These are phyloP conservation scores for Formicarius rufipectus DNA, from an alignment of 2,113 vertebrate genomes.

Conservation along the genomic window DNA sequence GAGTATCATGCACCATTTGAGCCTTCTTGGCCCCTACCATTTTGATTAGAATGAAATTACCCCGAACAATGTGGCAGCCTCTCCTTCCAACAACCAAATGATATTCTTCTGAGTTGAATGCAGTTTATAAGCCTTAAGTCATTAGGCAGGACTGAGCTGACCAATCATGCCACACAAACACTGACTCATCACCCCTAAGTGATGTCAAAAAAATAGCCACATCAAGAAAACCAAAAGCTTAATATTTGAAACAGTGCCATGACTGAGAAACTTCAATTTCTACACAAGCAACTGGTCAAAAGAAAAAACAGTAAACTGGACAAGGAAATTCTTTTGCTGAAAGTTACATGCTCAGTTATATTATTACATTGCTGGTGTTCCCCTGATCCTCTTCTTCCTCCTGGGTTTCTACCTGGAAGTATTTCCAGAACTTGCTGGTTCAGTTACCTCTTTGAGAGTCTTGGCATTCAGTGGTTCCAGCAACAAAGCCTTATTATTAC, in stretches of 20 bases:
- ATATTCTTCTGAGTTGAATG: not conserved
- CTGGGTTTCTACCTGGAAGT: not conserved
- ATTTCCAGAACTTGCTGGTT: not conserved
- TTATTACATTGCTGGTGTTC: not conserved
- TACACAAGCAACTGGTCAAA: not conserved
- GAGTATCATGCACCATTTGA: not conserved
- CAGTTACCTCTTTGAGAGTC: not conserved
- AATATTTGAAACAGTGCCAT: not conserved
- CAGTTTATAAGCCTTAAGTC: not conserved
- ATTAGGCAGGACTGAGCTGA: not conserved
- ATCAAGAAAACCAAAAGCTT: not conserved
- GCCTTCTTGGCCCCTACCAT: not conserved
- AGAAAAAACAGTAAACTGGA: not conserved
- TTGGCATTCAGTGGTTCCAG: not conserved
- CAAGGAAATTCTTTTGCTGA: not conserved
- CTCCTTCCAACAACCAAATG: not conserved
- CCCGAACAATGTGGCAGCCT: not conserved
- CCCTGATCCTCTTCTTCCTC: not conserved
- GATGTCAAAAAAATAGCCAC: conserved; percentile 18
- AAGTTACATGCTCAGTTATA: not conserved
- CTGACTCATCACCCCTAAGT: not conserved
- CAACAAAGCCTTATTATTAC: not conserved
- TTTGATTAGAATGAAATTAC: not conserved
- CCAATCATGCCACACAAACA: fast-evolving
- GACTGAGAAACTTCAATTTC: not conserved